Evolutionary conservation across 2,113 vertebrate species (phyloP), one percentile per base, ranked within the genome.

Genomic region (Melanotaenia duboulayi): DNA sequence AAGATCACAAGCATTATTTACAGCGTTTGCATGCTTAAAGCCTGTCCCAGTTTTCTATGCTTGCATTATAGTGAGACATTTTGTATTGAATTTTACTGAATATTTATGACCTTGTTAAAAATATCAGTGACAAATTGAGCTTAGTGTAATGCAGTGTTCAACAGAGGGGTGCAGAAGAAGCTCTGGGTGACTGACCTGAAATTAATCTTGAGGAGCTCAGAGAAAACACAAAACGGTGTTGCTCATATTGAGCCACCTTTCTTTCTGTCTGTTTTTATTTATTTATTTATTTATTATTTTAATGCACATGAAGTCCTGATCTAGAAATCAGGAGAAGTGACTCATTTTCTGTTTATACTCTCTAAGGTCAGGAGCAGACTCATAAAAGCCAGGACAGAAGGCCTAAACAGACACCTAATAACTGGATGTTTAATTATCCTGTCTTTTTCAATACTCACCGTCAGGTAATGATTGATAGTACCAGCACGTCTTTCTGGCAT

Each of bases 231-330:
- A 73, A 13, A 48, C 60, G 49, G 20, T 11, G 6, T 28, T 22
- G 23, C 62, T 60, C 62, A 60, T 35, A 54, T 49, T 55, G 37
- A 64, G 67, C 20, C 57, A 40, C 10, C 23, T 60, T 44, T 73
- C 28, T 14, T 32, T 14, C 2, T 48, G 3, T 48, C 17, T n/a
- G n/a, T n/a, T n/a, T n/a, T n/a, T n/a, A n/a, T n/a, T n/a, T n/a
- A n/a, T n/a, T n/a, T n/a, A n/a, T n/a, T n/a, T 5, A 16, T n/a
- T n/a, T n/a, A n/a, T n/a, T n/a, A n/a, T n/a, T n/a, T 61, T 51
- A 58, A 68, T 68, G 63, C 56, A 83, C 54, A 63, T 66, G 11
- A 70, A 54, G 9, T 25, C 25, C 40, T 22, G 46, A 44, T 70
- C 14, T n/a, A 61, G 46, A 56, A 54, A 78, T 67, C 17, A 56